These are phyloP conservation scores for Criorhina ranunculi DNA, from an alignment of 2,888 invertebrate genomes.

Conservation along the genomic window DNA sequence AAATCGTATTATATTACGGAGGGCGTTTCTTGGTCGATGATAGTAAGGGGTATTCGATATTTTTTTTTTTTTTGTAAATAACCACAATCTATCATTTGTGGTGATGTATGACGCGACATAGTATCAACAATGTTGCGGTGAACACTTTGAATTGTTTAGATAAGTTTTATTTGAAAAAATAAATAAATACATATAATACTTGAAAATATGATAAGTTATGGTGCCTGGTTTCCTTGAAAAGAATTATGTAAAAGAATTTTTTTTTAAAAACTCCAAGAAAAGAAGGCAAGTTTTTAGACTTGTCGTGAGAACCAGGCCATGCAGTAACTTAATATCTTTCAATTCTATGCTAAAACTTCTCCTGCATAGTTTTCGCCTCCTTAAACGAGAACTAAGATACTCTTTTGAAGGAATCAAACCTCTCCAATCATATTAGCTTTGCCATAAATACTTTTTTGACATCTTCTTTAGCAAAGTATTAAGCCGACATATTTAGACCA, in stretches of 20 bases:
- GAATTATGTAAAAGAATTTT: conserved; percentile 1
- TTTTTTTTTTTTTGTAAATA: background rate
- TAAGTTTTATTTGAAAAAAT: background rate
- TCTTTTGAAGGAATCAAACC: no score
- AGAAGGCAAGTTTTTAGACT: no score
- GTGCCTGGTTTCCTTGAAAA: conserved; percentile 1
- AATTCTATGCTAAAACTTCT: no score
- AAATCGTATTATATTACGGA: conserved; percentile 16
- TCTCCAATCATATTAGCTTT: background rate
- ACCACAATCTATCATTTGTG: background rate
- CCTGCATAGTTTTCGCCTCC: no score
- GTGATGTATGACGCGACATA: background rate
- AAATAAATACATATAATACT: background rate
- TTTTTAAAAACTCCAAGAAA: no score
- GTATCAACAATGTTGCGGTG: conserved; percentile 2
- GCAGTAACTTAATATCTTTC: no score
- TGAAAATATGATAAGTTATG: conserved; percentile 5
- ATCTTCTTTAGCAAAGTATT: no score
- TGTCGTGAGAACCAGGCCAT: no score
- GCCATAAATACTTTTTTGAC: background rate
- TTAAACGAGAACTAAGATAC: no score
- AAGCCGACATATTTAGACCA: background rate
- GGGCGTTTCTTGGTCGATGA: conserved; percentile 43
- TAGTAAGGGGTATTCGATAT: conserved; percentile 12
- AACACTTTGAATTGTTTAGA: conserved; percentile 7